Conservation (phyloP, 2,888 invertebrate genomes). For the Baronia brevicornis region DNA sequence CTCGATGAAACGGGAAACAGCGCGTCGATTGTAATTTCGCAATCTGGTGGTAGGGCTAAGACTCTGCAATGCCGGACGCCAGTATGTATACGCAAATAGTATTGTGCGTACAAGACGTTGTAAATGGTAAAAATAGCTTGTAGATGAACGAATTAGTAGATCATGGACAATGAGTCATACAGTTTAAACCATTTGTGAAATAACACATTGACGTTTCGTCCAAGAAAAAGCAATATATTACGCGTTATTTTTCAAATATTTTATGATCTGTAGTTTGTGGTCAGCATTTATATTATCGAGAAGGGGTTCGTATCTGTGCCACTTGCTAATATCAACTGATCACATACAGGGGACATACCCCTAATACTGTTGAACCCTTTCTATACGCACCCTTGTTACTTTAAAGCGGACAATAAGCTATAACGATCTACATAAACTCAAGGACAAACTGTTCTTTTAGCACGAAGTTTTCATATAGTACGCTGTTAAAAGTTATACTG, state of each 20-base stretch:
- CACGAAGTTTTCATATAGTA: slow-evolving; percentile 8
- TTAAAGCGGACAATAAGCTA: slow-evolving; percentile 30
- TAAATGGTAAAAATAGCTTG: slow-evolving; percentile 6
- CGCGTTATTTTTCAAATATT: no score
- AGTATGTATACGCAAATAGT: no score
- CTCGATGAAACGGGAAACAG: no score
- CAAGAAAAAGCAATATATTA: neutral
- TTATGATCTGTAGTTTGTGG: slow-evolving; percentile 8
- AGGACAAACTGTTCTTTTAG: slow-evolving; percentile 9
- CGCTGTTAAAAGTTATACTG: no score
- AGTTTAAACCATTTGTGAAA: neutral
- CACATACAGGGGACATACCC: slow-evolving; percentile 47
- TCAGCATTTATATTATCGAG: slow-evolving; percentile 14
- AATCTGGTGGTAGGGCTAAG: slow-evolving; percentile 8
- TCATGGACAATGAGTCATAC: neutral
- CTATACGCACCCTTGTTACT: slow-evolving; percentile 51
- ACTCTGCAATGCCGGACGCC: slow-evolving; percentile 4
- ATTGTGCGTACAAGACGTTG: no score
- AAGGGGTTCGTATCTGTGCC: slow-evolving; percentile 13
- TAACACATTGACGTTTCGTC: neutral
- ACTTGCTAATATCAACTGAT: slow-evolving; percentile 23
- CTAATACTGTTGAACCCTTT: slow-evolving; percentile 57
- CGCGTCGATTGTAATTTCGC: no score
- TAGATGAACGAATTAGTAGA: slow-evolving; percentile 2
- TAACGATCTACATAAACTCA: slow-evolving; percentile 10